Conservation (phyloP, 2,797 vertebrate genomes). For the Hyperoplus immaculatus region DNA sequence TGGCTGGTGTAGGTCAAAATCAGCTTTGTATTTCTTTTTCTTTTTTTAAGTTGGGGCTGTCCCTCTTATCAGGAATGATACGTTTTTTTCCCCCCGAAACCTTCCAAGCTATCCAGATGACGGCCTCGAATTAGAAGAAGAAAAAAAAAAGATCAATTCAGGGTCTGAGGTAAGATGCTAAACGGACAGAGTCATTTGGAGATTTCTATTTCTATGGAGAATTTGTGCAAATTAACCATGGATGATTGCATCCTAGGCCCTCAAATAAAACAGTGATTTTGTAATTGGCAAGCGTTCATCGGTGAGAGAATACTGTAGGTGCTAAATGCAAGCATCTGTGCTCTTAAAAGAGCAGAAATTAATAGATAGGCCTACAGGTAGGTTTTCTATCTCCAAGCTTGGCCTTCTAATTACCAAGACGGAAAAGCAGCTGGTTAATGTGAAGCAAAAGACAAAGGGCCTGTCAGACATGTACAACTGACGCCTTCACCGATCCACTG, state of each 20-base stretch:
- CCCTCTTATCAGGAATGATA: not conserved
- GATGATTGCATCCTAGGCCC: slow-evolving; percentile 37
- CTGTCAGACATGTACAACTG: slow-evolving; percentile 35
- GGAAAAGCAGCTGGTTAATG: slow-evolving; percentile 37
- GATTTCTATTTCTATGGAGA: slow-evolving; percentile 27
- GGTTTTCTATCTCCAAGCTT: slow-evolving; percentile 23
- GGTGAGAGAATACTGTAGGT: not conserved
- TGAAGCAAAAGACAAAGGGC: slow-evolving; percentile 25
- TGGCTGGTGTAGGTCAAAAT: slow-evolving; percentile 14
- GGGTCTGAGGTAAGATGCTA: slow-evolving; percentile 57
- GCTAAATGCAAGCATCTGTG: slow-evolving; percentile 23
- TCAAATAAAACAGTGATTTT: slow-evolving; percentile 23
- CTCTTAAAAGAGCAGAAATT: slow-evolving; percentile 38
- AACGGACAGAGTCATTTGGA: slow-evolving; percentile 56
- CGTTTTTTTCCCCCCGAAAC: slow-evolving; percentile 10
- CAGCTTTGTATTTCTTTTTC: slow-evolving; percentile 19
- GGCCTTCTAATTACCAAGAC: slow-evolving; percentile 48
- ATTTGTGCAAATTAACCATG: slow-evolving; percentile 32
- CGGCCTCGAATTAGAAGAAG: slow-evolving; percentile 4
- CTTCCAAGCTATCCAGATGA: slow-evolving; percentile 21
- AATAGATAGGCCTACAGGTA: slow-evolving; percentile 36
- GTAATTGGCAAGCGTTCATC: slow-evolving; percentile 4
- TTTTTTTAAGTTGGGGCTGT: not conserved
- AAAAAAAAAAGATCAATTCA: slow-evolving; percentile 47
- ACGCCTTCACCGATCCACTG: slow-evolving; percentile 27